Evolutionary conservation across 2,797 vertebrate genomes (phyloP).

Genomic region (Acomys russatus): DNA sequence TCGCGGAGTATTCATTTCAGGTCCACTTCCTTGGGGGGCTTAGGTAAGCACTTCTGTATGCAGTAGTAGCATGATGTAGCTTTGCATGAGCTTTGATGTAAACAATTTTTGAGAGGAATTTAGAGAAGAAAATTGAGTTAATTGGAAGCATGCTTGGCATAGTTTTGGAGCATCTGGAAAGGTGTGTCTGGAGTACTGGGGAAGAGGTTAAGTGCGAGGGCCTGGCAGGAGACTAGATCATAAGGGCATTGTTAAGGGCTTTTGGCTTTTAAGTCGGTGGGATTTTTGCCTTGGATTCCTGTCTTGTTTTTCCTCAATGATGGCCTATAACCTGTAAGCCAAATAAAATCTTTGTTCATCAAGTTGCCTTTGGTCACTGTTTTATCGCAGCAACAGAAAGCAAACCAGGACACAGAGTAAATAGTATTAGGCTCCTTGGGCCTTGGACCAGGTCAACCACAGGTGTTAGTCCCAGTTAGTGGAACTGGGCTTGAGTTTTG

Average conservation of each 20-base stretch:
- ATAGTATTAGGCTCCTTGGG: not conserved
- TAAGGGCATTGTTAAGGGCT: not conserved
- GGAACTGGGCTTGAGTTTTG: not conserved
- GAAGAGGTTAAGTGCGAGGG: not conserved
- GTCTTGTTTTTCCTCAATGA: not conserved
- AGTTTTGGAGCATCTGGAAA: constrained; percentile 31
- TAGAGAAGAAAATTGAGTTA: not conserved
- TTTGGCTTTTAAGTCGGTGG: constrained; percentile 53
- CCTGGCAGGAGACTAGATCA: no score
- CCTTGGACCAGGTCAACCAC: not conserved
- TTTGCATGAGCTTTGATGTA: constrained; percentile 35
- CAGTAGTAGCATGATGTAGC: constrained; percentile 44
- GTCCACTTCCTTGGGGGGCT: constrained; percentile 52
- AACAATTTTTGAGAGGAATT: constrained; percentile 66
- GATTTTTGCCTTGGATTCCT: not conserved
- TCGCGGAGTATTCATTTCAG: constrained; percentile 46
- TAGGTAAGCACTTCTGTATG: constrained; percentile 59
- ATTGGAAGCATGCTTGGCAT: not conserved
- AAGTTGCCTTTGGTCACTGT: not conserved
- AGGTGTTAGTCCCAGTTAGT: not conserved
- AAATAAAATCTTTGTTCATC: not conserved
- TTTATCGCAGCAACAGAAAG: not conserved
- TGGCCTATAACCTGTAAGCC: not conserved
- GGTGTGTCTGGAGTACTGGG: not conserved
- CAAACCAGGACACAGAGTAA: not conserved